These are phyloP conservation scores for Sylvietta virens DNA, from an alignment of 2,113 vertebrate species.

Conservation along the genomic window DNA sequence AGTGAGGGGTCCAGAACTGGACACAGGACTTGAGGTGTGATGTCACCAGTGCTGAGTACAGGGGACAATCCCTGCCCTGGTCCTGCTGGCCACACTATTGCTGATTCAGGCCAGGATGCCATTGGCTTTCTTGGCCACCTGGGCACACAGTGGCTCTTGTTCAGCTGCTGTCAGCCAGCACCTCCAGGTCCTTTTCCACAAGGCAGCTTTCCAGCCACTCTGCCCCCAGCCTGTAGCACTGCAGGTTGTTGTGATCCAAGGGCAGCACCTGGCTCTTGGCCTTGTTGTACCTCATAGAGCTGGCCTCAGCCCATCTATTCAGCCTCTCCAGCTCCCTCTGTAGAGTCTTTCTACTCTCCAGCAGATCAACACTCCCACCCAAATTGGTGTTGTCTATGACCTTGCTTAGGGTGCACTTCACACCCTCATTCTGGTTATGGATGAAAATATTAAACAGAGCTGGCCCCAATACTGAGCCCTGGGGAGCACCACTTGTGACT, in stretches of 20 bases:
- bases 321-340: neutral
- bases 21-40: neutral
- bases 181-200: rapidly evolving
- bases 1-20: neutral
- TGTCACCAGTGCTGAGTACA: rapidly evolving
- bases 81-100: neutral
- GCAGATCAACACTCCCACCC: neutral
- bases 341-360: neutral
- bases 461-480: neutral
- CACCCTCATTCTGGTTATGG: neutral
- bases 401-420: neutral
- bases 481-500: neutral
- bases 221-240: neutral
- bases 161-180: neutral
- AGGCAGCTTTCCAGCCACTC: neutral
- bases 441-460: neutral
- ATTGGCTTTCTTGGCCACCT: neutral
- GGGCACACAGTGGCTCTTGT: rapidly evolving
- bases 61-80: rapidly evolving
- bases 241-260: neutral
- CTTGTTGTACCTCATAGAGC: neutral
- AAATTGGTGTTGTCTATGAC: neutral
- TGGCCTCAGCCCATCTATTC: neutral
- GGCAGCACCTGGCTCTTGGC: neutral
- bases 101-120: neutral